Percentiles rank a stretch among this genome's conserved stretches.
phyloP scores from a whole-genome alignment of 1,140 invertebrate species.

The Adoxophyes honmai region DNA sequence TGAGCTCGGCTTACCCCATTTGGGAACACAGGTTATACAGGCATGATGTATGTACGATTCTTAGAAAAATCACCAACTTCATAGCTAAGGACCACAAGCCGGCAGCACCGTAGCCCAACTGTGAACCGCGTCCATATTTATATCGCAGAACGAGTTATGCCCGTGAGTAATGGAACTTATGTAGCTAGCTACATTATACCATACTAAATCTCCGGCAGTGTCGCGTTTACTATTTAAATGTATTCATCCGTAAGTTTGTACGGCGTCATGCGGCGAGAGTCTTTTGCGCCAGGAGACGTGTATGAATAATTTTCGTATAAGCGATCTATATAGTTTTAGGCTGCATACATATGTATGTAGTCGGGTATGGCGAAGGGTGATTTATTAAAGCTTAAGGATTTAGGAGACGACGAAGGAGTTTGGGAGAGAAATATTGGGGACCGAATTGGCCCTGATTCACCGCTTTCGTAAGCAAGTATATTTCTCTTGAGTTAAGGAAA shows the following conservation, averaged over 20 bases:
- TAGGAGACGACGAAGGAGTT: neutral
- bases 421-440: neutral
- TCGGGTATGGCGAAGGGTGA: slow-evolving; percentile 16
- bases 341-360: slow-evolving; percentile 4
- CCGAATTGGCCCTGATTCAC: neutral
- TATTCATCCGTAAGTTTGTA: slow-evolving; percentile 69
- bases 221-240: slow-evolving; percentile 74
- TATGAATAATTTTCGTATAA: slow-evolving; percentile 64
- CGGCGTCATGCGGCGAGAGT: slow-evolving; percentile 61
- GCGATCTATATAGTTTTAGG: slow-evolving; percentile 22
- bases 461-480: no score
- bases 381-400: slow-evolving; percentile 1
- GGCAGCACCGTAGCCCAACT: slow-evolving; percentile 19
- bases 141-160: slow-evolving; percentile 58
- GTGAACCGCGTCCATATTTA: slow-evolving; percentile 66
- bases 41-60: no score
- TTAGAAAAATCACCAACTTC: no score
- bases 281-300: slow-evolving; percentile 49
- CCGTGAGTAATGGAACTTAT: slow-evolving; percentile 67
- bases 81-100: no score
- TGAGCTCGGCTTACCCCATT: no score
- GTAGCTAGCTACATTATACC: slow-evolving; percentile 62
- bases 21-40: no score
- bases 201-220: slow-evolving; percentile 64
- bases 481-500: no score